Base-by-base conservation (phyloP, 2,888 invertebrate species). In the Ophraella communa region DNA sequence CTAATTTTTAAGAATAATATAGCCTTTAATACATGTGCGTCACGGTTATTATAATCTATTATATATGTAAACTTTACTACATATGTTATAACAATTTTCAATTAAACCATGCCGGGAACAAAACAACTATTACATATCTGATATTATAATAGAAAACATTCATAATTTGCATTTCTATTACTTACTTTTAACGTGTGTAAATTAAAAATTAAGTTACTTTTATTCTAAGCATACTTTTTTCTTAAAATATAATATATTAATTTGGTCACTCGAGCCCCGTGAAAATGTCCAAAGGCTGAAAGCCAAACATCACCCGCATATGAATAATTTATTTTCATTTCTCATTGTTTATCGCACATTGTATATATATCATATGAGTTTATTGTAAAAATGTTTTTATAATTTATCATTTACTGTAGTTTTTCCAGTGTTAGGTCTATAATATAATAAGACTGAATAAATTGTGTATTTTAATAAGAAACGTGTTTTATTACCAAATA, bases 361-460 rank as follows among this genome's bases (percentile, higher is more conserved):
- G 77, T 78, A 79, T 75, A 77, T 77, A 79, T 74, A 52, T 75
- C 75, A 77, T 76, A 73, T 75, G 73, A 76, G 76, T 75, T 76
- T 77, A 74, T 77, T 79, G 78, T 78, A 79, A 79, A 79, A 77
- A 78, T 72, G 70, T 67, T 71, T 75, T 77, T 75, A 74, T 79
- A 74, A 78, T 77, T 78, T 78, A 79, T 78, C 71, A 71, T 65
- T 71, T 56, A 67, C 30, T 63, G 61, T 69, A 71, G 73, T 76
- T 72, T 76, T 73, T 74, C 74, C 75, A 78, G 76, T 77, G 75
- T 77, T 77, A 77, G 74, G 78, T 79, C 78, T 73, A 42, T 60
- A 76, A 73, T 77, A 74, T 78, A 77, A 80, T 79, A 78, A 81
- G 80, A 80, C 80, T 80, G 81, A 81, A 79, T 79, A 79, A 80